Percentiles rank a stretch among this genome's conserved stretches.
These are phyloP conservation scores for Linnaemya tessellans DNA, from an alignment of 2,888 invertebrate genomes.

Conservation along the genomic window DNA sequence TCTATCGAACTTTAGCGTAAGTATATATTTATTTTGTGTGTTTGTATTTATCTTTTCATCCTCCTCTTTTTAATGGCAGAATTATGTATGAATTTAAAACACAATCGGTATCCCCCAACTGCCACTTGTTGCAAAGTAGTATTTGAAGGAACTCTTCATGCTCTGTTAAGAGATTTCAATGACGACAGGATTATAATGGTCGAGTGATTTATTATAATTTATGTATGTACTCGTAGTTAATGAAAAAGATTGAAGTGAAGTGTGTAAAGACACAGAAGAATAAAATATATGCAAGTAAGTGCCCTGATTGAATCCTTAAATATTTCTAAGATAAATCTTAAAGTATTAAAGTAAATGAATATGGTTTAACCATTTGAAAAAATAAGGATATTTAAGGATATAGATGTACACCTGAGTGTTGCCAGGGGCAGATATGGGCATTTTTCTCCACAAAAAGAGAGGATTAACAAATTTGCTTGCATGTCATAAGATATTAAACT, in stretches of 20 bases:
- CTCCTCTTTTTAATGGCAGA: conserved; percentile 37
- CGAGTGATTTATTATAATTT: conserved; percentile 64
- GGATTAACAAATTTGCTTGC: too few relatives aligned
- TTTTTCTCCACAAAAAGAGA: too few relatives aligned
- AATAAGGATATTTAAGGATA: too few relatives aligned
- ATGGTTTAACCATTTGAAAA: background rate
- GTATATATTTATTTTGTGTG: background rate
- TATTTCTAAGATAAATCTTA: conserved; percentile 4
- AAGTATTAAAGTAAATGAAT: background rate
- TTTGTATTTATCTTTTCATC: background rate
- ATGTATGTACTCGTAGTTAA: background rate
- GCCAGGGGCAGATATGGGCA: too few relatives aligned
- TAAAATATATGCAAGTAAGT: background rate
- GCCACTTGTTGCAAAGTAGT: conserved; percentile 66
- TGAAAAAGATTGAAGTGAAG: background rate
- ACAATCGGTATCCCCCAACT: conserved; percentile 37
- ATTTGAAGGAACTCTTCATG: conserved; percentile 47
- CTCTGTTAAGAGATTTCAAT: conserved; percentile 48
- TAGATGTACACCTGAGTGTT: too few relatives aligned
- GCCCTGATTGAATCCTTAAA: background rate
- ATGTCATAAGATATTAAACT: too few relatives aligned
- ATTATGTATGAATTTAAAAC: conserved; percentile 38
- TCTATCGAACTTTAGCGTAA: background rate
- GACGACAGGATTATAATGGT: conserved; percentile 57
- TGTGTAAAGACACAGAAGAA: background rate